These are phyloP conservation scores for Harpegnathos saltator DNA, from an alignment of 1,140 invertebrate species.

Conservation along the genomic window DNA sequence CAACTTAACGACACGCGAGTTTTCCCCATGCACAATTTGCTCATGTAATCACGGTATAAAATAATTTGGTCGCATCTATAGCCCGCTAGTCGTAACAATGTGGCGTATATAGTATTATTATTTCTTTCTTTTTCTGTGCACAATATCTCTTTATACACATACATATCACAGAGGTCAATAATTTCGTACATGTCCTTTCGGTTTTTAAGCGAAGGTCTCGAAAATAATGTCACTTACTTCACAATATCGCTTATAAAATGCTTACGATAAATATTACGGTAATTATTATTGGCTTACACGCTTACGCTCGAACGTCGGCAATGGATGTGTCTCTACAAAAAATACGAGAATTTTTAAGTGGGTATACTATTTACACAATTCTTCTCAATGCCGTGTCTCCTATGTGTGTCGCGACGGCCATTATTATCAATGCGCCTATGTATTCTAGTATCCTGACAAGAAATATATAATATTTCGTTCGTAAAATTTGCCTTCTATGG, in stretches of 20 bases:
- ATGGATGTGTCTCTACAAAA: slow-evolving; percentile 70
- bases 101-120: slow-evolving; percentile 48
- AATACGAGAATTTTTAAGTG: slow-evolving; percentile 75
- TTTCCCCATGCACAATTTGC: background rate
- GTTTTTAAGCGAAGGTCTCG: slow-evolving; percentile 64
- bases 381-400: slow-evolving; percentile 15
- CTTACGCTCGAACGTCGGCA: slow-evolving; percentile 59
- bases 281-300: slow-evolving; percentile 49
- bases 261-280: slow-evolving; percentile 68
- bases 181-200: slow-evolving; percentile 66
- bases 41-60: slow-evolving; percentile 62
- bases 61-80: slow-evolving; percentile 72
- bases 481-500: slow-evolving; percentile 46
- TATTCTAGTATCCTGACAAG: slow-evolving; percentile 46
- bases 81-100: slow-evolving; percentile 64
- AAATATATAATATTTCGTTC: slow-evolving; percentile 55
- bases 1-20: slow-evolving; percentile 28
- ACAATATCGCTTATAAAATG: slow-evolving; percentile 69
- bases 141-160: slow-evolving; percentile 64
- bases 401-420: background rate
- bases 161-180: slow-evolving; percentile 78
- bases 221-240: slow-evolving; percentile 72
- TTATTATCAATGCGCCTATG: background rate
- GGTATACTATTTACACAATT: slow-evolving; percentile 68
- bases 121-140: slow-evolving; percentile 36